Percentiles rank a stretch among this genome's conserved stretches.
Conservation (phyloP, 2,888 invertebrate genomes). For the Chloromyia formosa region DNA sequence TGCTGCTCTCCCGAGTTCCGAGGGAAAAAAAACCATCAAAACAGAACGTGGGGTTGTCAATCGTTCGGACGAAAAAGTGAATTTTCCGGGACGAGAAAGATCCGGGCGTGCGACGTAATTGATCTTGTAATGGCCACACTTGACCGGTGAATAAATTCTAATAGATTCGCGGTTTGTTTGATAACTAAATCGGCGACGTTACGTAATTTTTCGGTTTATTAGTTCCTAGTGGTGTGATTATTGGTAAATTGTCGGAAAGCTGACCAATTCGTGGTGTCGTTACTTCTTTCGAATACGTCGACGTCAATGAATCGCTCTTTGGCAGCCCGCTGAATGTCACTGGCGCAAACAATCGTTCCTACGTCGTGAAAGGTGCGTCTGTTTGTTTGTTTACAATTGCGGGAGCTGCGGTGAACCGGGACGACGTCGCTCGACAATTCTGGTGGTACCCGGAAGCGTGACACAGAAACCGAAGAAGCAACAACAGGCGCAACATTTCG, state of each 20-base stretch:
- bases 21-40: slow-evolving; percentile 18
- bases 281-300: neutral
- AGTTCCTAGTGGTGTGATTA: slow-evolving; percentile 15
- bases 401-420: neutral
- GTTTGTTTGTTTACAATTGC: slow-evolving; percentile 34
- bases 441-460: slow-evolving; percentile 7
- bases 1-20: neutral
- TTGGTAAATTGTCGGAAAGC: neutral
- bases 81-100: slow-evolving; percentile 6
- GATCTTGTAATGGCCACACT: slow-evolving; percentile 8
- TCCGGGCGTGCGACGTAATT: neutral
- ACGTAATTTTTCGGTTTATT: slow-evolving; percentile 37
- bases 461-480: slow-evolving; percentile 8
- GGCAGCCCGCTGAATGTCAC: neutral
- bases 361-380: neutral
- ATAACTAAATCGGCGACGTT: slow-evolving; percentile 16
- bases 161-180: slow-evolving; percentile 9
- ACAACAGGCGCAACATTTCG: slow-evolving; percentile 16
- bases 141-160: slow-evolving; percentile 31
- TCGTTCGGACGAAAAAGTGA: slow-evolving; percentile 15
- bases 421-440: no score
- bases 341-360: no score
- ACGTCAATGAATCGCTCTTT: neutral
- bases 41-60: slow-evolving; percentile 10
- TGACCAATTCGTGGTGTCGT: neutral